Percentiles rank a stretch among this genome's conserved stretches.
Evolutionary conservation across 2,113 vertebrate genomes (phyloP).

Genomic region (Saccopteryx leptura): DNA sequence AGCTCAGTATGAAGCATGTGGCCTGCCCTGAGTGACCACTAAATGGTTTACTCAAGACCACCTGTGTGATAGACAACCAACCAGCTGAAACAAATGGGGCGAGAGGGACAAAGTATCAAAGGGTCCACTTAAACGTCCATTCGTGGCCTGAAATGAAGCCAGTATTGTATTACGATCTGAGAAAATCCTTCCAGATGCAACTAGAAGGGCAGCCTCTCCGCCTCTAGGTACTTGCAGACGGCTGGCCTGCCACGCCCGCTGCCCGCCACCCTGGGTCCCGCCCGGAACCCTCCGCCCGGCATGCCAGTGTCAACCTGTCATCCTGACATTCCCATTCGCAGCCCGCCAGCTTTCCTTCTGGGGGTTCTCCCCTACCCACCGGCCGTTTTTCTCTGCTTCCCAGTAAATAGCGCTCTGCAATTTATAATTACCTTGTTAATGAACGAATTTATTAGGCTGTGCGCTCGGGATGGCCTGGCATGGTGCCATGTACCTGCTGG

Average conservation of each 20-base stretch:
- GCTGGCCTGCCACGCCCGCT: background rate
- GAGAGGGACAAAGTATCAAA: background rate
- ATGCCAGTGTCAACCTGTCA: background rate
- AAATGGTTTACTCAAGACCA: rapidly evolving
- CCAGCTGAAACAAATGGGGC: background rate
- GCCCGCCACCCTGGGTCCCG: rapidly evolving
- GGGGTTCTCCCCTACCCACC: background rate
- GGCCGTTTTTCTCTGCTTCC: background rate
- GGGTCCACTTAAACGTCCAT: background rate
- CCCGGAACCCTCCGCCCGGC: rapidly evolving
- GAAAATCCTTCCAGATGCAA: background rate
- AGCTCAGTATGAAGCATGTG: background rate
- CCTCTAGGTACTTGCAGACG: background rate
- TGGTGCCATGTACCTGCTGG: background rate
- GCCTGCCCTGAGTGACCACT: background rate
- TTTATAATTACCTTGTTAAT: background rate
- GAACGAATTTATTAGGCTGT: background rate
- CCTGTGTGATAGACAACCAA: rapidly evolving
- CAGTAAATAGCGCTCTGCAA: background rate
- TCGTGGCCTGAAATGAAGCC: background rate
- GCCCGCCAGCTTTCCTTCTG: rapidly evolving
- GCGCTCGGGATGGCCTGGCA: background rate
- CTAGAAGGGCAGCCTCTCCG: background rate
- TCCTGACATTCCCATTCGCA: background rate
- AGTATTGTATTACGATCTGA: background rate